Percentiles rank a stretch among this genome's conserved stretches.
These are phyloP conservation scores for Hyperoplus immaculatus DNA, from an alignment of 2,797 vertebrate genomes.

Conservation along the genomic window DNA sequence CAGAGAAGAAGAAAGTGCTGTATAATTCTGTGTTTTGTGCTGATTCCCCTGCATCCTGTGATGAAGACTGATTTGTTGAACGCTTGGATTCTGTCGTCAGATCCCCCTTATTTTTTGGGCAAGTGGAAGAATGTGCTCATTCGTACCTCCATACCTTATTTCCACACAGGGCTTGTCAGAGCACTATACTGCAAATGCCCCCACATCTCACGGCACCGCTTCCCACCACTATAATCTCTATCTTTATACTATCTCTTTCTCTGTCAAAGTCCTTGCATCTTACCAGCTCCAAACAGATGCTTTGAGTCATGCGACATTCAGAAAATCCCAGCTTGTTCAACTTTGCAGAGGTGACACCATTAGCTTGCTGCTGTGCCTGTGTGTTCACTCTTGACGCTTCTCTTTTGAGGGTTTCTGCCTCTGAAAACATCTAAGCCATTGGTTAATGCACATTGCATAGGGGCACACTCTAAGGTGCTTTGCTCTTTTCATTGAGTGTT, in stretches of 20 bases:
- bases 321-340: conserved; percentile 49
- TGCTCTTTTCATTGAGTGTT: conserved; percentile 13
- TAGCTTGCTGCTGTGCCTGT: conserved; percentile 38
- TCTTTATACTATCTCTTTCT: conserved; percentile 43
- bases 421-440: conserved; percentile 45
- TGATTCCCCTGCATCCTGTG: conserved; percentile 15
- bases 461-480: neutral
- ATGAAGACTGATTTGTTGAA: conserved; percentile 36
- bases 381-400: conserved; percentile 44
- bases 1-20: conserved; percentile 15
- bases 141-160: conserved; percentile 41
- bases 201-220: conserved; percentile 27
- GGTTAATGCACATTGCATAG: conserved; percentile 22
- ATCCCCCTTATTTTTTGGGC: conserved; percentile 50
- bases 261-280: too few species aligned
- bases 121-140: conserved; percentile 53
- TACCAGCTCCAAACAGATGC: conserved; percentile 50
- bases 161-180: conserved; percentile 38
- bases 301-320: conserved; percentile 15
- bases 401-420: conserved; percentile 41
- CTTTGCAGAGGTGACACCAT: conserved; percentile 65
- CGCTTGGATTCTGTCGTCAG: conserved; percentile 39
- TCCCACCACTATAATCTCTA: conserved; percentile 23
- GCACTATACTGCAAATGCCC: conserved; percentile 28
- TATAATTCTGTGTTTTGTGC: conserved; percentile 10